A percentile compares a stretch with the other conserved stretches of the same genome.
Conservation (phyloP, 2,888 invertebrate species). For the Macaria liturata region DNA sequence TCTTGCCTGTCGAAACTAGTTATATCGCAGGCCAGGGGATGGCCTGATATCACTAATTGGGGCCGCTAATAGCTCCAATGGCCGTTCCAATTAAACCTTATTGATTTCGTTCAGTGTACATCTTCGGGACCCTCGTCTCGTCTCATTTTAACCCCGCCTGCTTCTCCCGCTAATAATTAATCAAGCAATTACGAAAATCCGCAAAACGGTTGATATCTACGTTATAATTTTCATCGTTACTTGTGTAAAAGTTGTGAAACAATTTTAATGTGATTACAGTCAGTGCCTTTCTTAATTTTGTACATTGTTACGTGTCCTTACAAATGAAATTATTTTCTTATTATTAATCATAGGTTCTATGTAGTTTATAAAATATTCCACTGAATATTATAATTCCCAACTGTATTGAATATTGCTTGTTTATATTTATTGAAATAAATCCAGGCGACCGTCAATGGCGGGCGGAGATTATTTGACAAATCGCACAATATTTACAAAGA, state of each 20-base stretch:
- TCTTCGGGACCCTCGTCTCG: constrained; percentile 77
- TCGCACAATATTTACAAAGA: constrained; percentile 15
- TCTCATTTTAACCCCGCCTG: constrained; percentile 74
- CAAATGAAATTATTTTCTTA: too few species aligned
- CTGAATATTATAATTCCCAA: too few species aligned
- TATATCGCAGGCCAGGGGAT: constrained; percentile 34
- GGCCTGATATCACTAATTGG: constrained; percentile 72
- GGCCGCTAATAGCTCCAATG: constrained; percentile 70
- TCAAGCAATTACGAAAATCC: constrained; percentile 75
- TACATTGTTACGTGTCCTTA: too few species aligned
- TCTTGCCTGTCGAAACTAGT: constrained; percentile 35
- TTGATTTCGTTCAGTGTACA: constrained; percentile 73
- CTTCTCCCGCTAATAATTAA: constrained; percentile 75
- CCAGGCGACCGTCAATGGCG: constrained; percentile 6
- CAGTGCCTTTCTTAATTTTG: too few species aligned
- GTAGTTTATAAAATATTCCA: too few species aligned
- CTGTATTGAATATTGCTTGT: too few species aligned
- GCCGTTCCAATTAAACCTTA: constrained; percentile 76
- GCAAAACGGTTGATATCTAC: constrained; percentile 57
- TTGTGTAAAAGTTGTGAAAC: constrained; percentile 20
- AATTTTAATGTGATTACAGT: too few species aligned
- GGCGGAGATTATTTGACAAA: constrained; percentile 20
- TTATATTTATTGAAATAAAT: not conserved
- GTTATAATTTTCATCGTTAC: constrained; percentile 42
- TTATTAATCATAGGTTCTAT: too few species aligned